Evolutionary conservation across 2,888 invertebrate genomes (phyloP), one percentile per base, ranked within the genome.

Genomic region (Coenonympha glycerion): DNA sequence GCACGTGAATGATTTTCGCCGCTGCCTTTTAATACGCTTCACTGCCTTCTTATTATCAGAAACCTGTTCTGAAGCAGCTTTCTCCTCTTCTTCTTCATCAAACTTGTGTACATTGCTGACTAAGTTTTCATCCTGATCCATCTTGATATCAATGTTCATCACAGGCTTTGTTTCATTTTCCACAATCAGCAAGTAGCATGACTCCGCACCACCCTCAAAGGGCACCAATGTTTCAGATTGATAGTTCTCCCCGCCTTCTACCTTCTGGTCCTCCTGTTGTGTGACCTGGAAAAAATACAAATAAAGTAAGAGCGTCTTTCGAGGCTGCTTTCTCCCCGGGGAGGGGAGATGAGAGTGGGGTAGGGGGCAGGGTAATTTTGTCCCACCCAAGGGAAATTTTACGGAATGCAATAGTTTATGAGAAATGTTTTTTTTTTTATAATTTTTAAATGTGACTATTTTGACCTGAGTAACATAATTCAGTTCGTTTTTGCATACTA

Each of bases 181-280:
- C 8, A 96, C 94, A 49, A 96, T 94, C 9, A 96, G 88, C 0
- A 97, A 94, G 69, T 96, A 96, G 80, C 94, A 95, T 26, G 96
- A 91, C 82, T 96, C 95, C 1, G 91, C 90, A 62, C 90, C 90
- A 0, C 89, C 89, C 57, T 94, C 93, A 0, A 95, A 92, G 0
- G 95, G 95, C 41, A 96, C 92, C 56, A 96, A 90, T 1, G 95
- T 95, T 0, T 96, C 93, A 0, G 95, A 92, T 78, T 95, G 95
- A 75, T 90, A 95, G 1, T 90, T 88, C 60, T 91, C 92, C 4
- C 88, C 59, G 1, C 73, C 73, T 3, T 72, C 67, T 41, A 79
- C 48, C 53, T 74, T 66, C 6, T 66, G 66, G 0, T 53, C 36
- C 3, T 53, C 36, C 3, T 71, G 70, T 31, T 55, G 53, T 21